These are phyloP conservation scores for Mercenaria mercenaria DNA, from an alignment of 1,140 invertebrate genomes.

Conservation along the genomic window DNA sequence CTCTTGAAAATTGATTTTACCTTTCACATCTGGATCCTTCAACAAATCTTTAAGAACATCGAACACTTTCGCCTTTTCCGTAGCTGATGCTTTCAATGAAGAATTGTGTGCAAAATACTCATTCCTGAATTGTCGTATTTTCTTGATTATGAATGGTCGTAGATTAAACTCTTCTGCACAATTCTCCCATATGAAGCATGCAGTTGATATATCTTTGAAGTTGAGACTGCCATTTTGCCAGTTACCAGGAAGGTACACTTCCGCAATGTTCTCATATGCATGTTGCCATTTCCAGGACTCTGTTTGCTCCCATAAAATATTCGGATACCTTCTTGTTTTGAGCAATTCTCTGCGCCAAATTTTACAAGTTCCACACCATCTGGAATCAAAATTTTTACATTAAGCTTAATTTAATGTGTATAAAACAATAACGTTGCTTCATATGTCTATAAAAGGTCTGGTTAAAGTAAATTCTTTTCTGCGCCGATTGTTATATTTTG, in stretches of 20 bases:
- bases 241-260: neutral
- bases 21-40: neutral
- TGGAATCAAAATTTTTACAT: too few species aligned
- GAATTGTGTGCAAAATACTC: neutral
- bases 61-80: neutral
- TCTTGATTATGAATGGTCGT: neutral
- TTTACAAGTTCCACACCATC: neutral
- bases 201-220: neutral
- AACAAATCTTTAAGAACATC: constrained; percentile 9
- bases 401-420: too few species aligned
- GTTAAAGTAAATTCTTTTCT: too few species aligned
- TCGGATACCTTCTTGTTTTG: neutral
- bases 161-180: neutral
- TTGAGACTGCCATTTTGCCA: neutral
- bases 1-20: neutral
- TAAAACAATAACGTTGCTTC: too few species aligned
- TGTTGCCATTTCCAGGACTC: neutral
- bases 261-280: neutral
- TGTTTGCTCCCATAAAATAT: neutral
- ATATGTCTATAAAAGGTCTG: too few species aligned
- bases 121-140: neutral
- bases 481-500: too few species aligned
- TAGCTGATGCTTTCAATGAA: neutral
- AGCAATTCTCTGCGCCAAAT: neutral
- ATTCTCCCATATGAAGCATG: constrained; percentile 1